Percentiles rank a stretch among this genome's conserved stretches.
These are phyloP conservation scores for Vulpes vulpes DNA, from an alignment of 2,113 vertebrate species.

Conservation along the genomic window DNA sequence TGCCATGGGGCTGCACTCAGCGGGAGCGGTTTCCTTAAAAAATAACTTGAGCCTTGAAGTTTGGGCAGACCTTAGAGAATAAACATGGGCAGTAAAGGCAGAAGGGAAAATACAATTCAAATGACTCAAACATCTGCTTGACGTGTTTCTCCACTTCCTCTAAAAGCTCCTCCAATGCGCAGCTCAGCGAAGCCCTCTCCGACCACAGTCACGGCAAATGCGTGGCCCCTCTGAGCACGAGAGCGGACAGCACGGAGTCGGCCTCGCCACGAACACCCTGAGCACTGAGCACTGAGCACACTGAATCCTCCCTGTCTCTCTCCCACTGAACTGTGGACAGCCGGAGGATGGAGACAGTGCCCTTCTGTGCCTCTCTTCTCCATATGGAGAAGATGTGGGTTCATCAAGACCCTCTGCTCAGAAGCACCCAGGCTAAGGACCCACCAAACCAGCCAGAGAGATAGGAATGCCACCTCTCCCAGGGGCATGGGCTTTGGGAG, in stretches of 20 bases:
- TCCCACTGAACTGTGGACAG: neutral
- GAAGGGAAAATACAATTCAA: neutral
- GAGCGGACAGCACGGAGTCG: no score
- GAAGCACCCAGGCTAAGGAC: neutral
- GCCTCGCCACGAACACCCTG: neutral
- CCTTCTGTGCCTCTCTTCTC: neutral
- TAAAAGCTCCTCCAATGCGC: neutral
- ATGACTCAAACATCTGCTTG: neutral
- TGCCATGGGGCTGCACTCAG: neutral
- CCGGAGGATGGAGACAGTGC: neutral
- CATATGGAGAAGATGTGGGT: neutral
- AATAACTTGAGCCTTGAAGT: neutral
- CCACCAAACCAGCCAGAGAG: neutral
- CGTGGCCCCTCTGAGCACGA: rapidly evolving
- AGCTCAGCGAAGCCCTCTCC: neutral
- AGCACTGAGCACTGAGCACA: neutral
- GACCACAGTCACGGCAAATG: neutral
- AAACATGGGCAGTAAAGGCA: neutral
- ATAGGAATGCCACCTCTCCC: neutral
- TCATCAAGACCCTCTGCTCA: neutral
- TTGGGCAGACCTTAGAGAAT: neutral
- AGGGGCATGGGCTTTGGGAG: neutral
- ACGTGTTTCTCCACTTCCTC: neutral
- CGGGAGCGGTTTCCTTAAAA: neutral
- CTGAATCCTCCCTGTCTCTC: neutral